Evolutionary conservation across 2,113 vertebrate species (phyloP).

Genomic region (Butorides virescens): DNA sequence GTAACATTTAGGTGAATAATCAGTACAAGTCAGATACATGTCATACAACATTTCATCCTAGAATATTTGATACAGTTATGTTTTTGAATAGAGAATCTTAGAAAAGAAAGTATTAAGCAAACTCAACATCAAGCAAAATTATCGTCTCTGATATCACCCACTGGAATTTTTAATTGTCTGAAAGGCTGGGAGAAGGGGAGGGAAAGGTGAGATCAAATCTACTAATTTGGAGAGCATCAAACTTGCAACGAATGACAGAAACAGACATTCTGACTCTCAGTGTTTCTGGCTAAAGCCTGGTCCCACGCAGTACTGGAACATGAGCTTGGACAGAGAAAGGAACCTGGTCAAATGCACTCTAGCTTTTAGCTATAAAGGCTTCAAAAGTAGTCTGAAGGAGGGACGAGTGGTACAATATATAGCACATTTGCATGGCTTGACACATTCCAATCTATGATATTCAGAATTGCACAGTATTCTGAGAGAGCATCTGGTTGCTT

Average conservation of each 20-base stretch:
- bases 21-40: not conserved
- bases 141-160: not conserved
- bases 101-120: not conserved
- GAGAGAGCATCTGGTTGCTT: not conserved
- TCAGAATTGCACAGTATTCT: not conserved
- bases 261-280: not conserved
- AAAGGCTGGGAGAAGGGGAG: not conserved
- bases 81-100: not conserved
- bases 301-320: not conserved
- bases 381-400: not conserved
- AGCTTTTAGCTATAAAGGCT: not conserved
- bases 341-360: not conserved
- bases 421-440: not conserved
- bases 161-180: not conserved
- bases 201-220: not conserved
- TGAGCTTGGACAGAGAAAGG: not conserved
- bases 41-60: not conserved
- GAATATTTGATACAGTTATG: not conserved
- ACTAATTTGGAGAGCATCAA: rapidly evolving
- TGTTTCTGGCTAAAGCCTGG: not conserved
- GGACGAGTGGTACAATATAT: not conserved
- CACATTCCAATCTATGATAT: not conserved
- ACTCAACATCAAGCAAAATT: not conserved
- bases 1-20: not conserved
- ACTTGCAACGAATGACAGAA: not conserved